Base-by-base conservation (phyloP, 1,140 invertebrate genomes). In the Mycetomoellerius zeteki region DNA sequence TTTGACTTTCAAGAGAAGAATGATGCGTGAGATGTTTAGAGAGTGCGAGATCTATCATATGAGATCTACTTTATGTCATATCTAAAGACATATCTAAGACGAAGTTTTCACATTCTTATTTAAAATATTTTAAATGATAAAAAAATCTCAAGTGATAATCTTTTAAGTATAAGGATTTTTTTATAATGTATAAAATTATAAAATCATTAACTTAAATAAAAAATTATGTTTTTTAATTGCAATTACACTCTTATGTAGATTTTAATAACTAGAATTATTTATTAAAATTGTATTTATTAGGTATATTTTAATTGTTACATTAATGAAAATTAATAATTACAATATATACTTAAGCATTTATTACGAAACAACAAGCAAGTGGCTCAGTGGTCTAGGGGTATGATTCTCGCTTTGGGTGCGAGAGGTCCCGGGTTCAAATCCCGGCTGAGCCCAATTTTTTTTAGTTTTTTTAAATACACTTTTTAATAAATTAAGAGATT, bases 341-440 rank as follows among this genome's bases (percentile, higher is more conserved):
- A 24, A 12, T 30, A 7, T 50, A 12, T 27, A 2, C 24, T 37
- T 71, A 43, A 71, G 30, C 19, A 19, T n/a, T n/a, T 27, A 21
- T 16, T 8, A n/a, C 24, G 2, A 10, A 56, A 3, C 19, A 3
- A 14, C 3, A 0, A 16, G 0, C 12, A 5, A 56, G 2, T 3
- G 89, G 89, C 89, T 91, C 88, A 91, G 89, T 91, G 89, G 90
- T 91, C 90, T 90, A 91, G 90, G 89, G 90, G 90, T 81, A 91
- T 90, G 90, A 91, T 90, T 90, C 87, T 91, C 90, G 90, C 89
- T 98, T 98, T 97, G 97, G 97, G 97, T 98, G 97, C 97, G 97
- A 97, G 97, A 97, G 97, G 97, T 97, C 97, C 97, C 97, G 97
- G 97, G 97, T 98, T 98, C 97, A 97, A 98, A 97, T 98, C 97